Evolutionary conservation across 35 echinoderm and acorn worm species (phyloP), one percentile per base, ranked within the genome.

Genomic region (Ptychodera flava): DNA sequence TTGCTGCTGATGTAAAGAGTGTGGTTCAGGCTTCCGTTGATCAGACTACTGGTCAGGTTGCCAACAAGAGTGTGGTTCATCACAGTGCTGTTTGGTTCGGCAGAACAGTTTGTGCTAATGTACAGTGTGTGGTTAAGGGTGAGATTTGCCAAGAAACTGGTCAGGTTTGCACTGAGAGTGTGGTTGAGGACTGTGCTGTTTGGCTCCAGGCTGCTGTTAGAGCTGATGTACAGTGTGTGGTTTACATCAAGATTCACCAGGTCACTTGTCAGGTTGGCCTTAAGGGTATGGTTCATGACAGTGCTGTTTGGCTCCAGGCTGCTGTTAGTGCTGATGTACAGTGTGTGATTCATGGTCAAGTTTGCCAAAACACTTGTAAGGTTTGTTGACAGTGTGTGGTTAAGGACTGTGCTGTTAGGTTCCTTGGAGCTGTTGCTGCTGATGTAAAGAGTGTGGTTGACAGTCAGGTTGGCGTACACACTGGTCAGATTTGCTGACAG

Each of bases 391-490:
- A 64, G 45, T 6, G 45, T 64, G 22, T 64, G 45, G 45, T 64
- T 64, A 6, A 64, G 22, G 22, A 64, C 45, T 6, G 45, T 64
- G 45, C 45, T 64, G 45, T 64, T 64, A 12, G 45, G 45, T 64
- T 64, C 45, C 45, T 12, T 12, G 45, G 6, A 12, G 45, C 45
- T 64, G 45, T 64, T 64, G 22, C 6, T 64, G 45, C 45, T 64
- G 45, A 64, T 64, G 45, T 64, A 64, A 22, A 64, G 45, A 64
- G 45, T 64, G 45, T 64, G 45, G 16, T 81, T 75, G 37, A 36
- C 53, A 28, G 84, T 86, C 36, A 91, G 31, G 45, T 91, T 91
- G 36, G 84, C 85, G 30, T 81, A 36, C 30, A 31, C 0, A 16
- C 35, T 91, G 78, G 30, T 76, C 16, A 85, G 32, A 27, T 79